A percentile compares a stretch with the other conserved stretches of the same genome.
phyloP scores from a whole-genome alignment of 2,888 invertebrate genomes.

The Noctua janthina region DNA sequence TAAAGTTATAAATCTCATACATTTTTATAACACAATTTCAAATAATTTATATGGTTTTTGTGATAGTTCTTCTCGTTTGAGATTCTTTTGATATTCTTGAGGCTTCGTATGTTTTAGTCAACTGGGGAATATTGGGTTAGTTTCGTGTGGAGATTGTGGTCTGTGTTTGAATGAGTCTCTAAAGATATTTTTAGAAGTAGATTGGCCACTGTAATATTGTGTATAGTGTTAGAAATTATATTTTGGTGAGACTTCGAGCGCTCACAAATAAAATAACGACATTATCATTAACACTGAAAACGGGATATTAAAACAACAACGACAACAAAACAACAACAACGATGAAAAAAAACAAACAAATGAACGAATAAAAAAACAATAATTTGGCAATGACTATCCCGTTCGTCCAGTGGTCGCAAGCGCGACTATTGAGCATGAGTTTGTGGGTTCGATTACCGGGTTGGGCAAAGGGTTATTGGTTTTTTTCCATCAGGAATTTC shows the following conservation, averaged over 20 bases:
- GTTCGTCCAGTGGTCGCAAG: background rate
- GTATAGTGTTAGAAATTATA: background rate
- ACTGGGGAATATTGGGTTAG: slow-evolving; percentile 15
- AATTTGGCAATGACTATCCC: background rate
- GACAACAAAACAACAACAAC: background rate
- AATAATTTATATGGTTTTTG: slow-evolving; percentile 74
- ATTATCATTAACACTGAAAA: too few relatives aligned
- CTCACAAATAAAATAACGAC: background rate
- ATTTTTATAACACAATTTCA: slow-evolving; percentile 83
- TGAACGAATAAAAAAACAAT: background rate
- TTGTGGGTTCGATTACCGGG: background rate
- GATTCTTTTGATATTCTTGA: slow-evolving; percentile 54
- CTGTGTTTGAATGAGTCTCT: slow-evolving; percentile 4
- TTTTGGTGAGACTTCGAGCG: background rate
- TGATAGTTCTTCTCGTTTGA: slow-evolving; percentile 56
- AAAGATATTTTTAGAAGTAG: slow-evolving; percentile 6
- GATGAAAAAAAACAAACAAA: too few relatives aligned
- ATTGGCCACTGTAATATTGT: background rate
- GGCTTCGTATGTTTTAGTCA: slow-evolving; percentile 36
- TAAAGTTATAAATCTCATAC: slow-evolving; percentile 83
- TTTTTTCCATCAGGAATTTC: background rate
- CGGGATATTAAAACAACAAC: too few relatives aligned
- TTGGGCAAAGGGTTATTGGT: background rate
- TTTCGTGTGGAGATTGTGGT: slow-evolving; percentile 11
- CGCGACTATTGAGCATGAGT: background rate